Evolutionary conservation across 2,797 vertebrate species (phyloP), one percentile per base, ranked within the genome.

Genomic region (Enteromius unitaeniatus): DNA sequence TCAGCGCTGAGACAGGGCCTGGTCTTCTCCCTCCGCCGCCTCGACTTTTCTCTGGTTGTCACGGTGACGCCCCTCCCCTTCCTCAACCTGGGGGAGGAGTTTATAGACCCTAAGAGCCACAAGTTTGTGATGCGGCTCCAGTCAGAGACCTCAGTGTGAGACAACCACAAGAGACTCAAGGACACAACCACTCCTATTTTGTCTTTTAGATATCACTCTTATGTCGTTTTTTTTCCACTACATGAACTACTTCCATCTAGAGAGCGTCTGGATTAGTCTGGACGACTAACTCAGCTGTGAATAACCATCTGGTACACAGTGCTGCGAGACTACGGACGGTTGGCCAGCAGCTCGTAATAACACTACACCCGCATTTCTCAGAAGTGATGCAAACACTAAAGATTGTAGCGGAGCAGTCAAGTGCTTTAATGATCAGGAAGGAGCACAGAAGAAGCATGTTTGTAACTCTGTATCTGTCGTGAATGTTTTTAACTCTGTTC

Each of bases 91-190:
- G 96, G 96, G 0, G 98, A 99, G 93, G 97, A 99, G 78, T 99
- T 97, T 19, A 95, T 99, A 87, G 97, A 99, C 93, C 98, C 98
- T 89, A 99, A 99, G 90, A 99, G 97, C 0, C 98, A 99, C 94
- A 99, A 99, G 93, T 99, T 99, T 55, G 96, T 99, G 83, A 96
- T 99, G 96, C 96, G 97, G 89, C 93, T 99, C 89, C 98, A 99
- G 93, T 99, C 98, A 0, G 98, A 99, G 93, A 99, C 97, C n/a
- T 99, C 98, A 0, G 97, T 97, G 86, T 97, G 95, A 92, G 49
- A 14, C 4, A 3, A 1, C 4, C 37, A 9, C 34, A 53, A 60
- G 4, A 62, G 28, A 47, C 42, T 64, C 14, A 49, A 40, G 84
- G 87, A 74, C 67, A 67, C 58, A 87, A 88, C 87, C 88, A 88